Evolutionary conservation across 2,888 invertebrate genomes (phyloP), one percentile per base, ranked within the genome.

Genomic region (Lepidochrysops patricia): DNA sequence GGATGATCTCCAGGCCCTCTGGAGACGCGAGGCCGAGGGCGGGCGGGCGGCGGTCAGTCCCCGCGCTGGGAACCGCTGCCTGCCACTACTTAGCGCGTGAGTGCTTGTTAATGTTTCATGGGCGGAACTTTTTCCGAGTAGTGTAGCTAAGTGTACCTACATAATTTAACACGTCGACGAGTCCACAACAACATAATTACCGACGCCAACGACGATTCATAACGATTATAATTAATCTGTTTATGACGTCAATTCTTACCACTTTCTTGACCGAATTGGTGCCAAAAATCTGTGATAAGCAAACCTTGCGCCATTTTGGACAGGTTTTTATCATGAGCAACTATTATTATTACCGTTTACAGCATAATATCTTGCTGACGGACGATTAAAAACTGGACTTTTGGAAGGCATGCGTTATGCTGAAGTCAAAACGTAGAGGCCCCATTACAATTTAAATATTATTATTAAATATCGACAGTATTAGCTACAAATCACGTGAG

Each of bases 71-170:
- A 88, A 87, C 87, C 86, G 86, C 87, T 77, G 80, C 77, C 84
- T 81, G 86, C 82, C 85, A 85, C 80, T 87, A 87, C 87, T 87
- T 89, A 88, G 82, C 85, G 83, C 83, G 82, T 87, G 89, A 89
- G 88, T 89, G 88, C 87, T 84, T 84, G 88, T 88, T 89, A 89
- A 89, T 89, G 89, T 89, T 89, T 89, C 81, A 89, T 89, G 83
- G 88, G 86, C 79, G 84, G 81, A 84, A 87, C 84, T 88, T 89
- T 84, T 89, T 84, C 83, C 76, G 81, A 82, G 80, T 83, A 83
- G 81, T 82, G 82, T 76, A 87, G 81, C 75, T 88, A 86, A 88
- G 88, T 88, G 83, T 80, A 80, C 78, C 76, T 89, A 83, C 77
- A 88, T 89, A 88, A 86, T 89, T 89, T 80, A 88, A 87, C 84